phyloP scores from a whole-genome alignment of 2,888 invertebrate genomes.

The Emmelina monodactyla region DNA sequence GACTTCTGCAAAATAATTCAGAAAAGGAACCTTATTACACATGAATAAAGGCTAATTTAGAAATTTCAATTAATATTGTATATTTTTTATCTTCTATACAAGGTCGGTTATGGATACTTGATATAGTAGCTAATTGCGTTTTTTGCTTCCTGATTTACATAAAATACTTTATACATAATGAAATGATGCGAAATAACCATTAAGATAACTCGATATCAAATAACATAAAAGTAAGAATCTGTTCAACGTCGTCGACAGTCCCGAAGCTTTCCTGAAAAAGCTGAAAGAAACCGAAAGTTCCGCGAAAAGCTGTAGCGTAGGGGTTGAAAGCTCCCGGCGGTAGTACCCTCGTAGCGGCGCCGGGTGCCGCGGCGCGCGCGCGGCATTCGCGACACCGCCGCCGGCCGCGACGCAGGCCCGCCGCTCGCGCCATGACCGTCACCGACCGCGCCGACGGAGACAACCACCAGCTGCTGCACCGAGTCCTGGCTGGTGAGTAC shows the following conservation, averaged over 20 bases:
- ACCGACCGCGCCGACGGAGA: slow-evolving; percentile 44
- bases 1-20: neutral
- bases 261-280: too few relatives aligned
- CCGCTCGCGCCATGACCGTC: slow-evolving; percentile 49
- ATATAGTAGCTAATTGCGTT: too few relatives aligned
- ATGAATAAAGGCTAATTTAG: neutral
- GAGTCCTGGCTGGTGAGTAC: slow-evolving; percentile 56
- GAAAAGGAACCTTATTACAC: neutral
- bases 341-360: slow-evolving; percentile 30
- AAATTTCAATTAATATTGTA: neutral
- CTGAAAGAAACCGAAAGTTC: too few relatives aligned
- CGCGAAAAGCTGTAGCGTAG: too few relatives aligned
- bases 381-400: slow-evolving; percentile 60
- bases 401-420: slow-evolving; percentile 58
- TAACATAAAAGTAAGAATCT: too few relatives aligned
- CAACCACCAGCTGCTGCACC: slow-evolving; percentile 50
- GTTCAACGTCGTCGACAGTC: too few relatives aligned
- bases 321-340: too few relatives aligned
- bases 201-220: too few relatives aligned
- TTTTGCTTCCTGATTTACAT: too few relatives aligned
- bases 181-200: too few relatives aligned
- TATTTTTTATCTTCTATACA: slow-evolving; percentile 1
- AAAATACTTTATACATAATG: too few relatives aligned
- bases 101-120: neutral
- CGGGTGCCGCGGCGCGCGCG: slow-evolving; percentile 41